A percentile compares a stretch with the other conserved stretches of the same genome.
phyloP scores from a whole-genome alignment of 2,797 vertebrate species.

The Chrosomus eos region DNA sequence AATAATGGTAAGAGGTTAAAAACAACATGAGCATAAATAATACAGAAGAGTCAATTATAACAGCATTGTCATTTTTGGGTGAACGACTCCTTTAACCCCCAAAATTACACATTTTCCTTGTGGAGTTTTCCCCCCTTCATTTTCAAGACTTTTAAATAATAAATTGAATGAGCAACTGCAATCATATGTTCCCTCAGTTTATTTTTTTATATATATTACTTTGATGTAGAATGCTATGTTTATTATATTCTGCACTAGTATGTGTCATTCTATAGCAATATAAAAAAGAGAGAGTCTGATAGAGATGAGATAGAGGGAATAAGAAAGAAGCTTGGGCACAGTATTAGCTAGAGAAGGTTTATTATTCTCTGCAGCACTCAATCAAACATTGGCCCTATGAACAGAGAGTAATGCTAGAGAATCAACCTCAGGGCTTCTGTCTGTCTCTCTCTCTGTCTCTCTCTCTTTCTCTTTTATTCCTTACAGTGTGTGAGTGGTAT shows the following conservation, averaged over 20 bases:
- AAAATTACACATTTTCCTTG: background rate
- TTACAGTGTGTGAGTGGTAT: conserved; percentile 94
- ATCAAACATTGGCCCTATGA: conserved; percentile 87
- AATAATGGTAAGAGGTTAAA: background rate
- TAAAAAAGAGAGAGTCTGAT: conserved; percentile 34
- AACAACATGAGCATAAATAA: background rate
- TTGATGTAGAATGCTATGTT: background rate
- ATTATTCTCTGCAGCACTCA: conserved; percentile 87
- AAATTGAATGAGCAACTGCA: background rate
- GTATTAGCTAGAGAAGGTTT: conserved; percentile 79
- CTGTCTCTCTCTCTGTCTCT: conserved; percentile 53
- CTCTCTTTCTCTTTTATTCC: conserved; percentile 67
- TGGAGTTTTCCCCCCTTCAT: background rate
- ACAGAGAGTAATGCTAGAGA: conserved; percentile 87
- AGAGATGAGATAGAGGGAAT: conserved; percentile 40
- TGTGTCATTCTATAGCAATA: conserved; percentile 34
- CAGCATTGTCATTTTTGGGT: too few relatives aligned
- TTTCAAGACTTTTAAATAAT: background rate
- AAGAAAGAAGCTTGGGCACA: conserved; percentile 69
- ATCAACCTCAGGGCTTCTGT: conserved; percentile 81
- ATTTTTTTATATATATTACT: background rate
- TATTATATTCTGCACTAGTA: conserved; percentile 12
- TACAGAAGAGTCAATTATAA: background rate
- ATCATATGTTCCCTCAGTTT: background rate
- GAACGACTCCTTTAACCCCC: background rate